Evolutionary conservation across 2,113 vertebrate species (phyloP), one percentile per base, ranked within the genome.

Genomic region (Leuciscus idus): DNA sequence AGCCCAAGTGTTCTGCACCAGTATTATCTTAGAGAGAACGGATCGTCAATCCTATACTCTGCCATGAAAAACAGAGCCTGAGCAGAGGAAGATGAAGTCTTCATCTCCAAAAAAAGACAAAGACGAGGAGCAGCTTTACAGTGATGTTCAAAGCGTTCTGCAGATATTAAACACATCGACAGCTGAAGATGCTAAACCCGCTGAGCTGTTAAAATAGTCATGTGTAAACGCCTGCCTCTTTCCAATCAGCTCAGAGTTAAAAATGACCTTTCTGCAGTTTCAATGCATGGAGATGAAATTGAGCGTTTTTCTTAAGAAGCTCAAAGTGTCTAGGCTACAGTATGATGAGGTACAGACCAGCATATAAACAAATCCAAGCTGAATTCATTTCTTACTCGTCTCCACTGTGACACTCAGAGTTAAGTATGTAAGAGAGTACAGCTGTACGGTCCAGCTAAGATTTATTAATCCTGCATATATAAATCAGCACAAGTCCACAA

Each of bases 161-260:
- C 33, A 43, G 77, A 12, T 43, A 80, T 9, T 80, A 80, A 79
- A 73, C 70, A 21, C 76, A 59, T 39, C 30, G 28, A 39, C 52
- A 79, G 52, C 52, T 79, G 9, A 78, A 13, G 76, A 55, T 59
- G 52, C 33, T 80, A 39, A 80, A 80, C 77, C 33, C 55, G 23
- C 12, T 21, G 57, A 33, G 33, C 30, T 79, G 43, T 43, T 59
- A n/a, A 61, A 79, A 57, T 21, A 39, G 52, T 59, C 17, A 15
- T 39, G 28, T 57, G 28, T 36, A 57, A 78, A 57, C 33, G 33
- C 33, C 33, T 39, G 33, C 55, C 33, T 43, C 33, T 43, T n/a
- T 61, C 55, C 52, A 79, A 79, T 3, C 33, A 57, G 52, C 26
- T 57, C 75, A 30, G 6, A 55, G 48, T 28, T 55, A 30, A 28